Evolutionary conservation across 2,888 invertebrate genomes (phyloP).

Genomic region (Andrena marginata): DNA sequence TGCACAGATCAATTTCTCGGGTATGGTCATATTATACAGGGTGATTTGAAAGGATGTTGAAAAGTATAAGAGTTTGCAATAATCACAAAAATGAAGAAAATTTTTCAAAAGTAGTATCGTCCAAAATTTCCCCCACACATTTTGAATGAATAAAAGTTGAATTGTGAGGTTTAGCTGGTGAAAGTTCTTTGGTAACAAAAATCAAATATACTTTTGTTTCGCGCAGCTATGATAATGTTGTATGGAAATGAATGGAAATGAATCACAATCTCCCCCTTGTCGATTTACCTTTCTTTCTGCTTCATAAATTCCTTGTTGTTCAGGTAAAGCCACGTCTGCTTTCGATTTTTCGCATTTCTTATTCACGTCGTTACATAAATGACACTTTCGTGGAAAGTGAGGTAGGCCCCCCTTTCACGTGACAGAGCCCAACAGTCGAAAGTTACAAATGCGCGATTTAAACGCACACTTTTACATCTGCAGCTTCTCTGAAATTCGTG

Average conservation of each 20-base stretch:
- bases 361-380: conserved; percentile 41
- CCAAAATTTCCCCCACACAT: too few species aligned
- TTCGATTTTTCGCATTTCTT: conserved; percentile 55
- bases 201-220: background rate
- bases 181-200: background rate
- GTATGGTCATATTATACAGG: too few species aligned
- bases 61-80: too few species aligned
- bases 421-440: conserved; percentile 38
- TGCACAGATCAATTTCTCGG: too few species aligned
- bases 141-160: too few species aligned
- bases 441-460: background rate
- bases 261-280: conserved; percentile 9
- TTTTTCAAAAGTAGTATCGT: too few species aligned
- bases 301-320: conserved; percentile 24
- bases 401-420: conserved; percentile 31
- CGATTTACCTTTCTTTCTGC: conserved; percentile 28
- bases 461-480: background rate
- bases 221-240: background rate
- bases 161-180: background rate
- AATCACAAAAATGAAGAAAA: too few species aligned
- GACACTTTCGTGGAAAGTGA: conserved; percentile 13
- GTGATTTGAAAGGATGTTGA: too few species aligned
- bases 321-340: conserved; percentile 34
- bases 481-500: too few species aligned
- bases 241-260: conserved; percentile 32